These are phyloP conservation scores for Centruroides vittatus DNA, from an alignment of 1,140 invertebrate genomes.

Conservation along the genomic window DNA sequence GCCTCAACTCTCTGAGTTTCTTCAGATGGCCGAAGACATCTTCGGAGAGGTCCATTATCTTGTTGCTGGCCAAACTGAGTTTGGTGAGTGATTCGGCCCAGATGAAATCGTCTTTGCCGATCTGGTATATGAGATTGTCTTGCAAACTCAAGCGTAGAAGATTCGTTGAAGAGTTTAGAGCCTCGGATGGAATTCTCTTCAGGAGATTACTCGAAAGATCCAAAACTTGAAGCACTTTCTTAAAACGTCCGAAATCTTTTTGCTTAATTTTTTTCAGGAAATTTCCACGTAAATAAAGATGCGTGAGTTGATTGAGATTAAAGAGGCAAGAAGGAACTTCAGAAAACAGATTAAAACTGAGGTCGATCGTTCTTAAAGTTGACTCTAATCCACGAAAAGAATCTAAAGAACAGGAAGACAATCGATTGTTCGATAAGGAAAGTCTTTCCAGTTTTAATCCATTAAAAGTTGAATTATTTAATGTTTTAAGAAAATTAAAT, in stretches of 20 bases:
- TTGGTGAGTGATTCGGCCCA: slow-evolving; percentile 70
- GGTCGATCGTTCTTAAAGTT: slow-evolving; percentile 19
- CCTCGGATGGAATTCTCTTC: slow-evolving; percentile 47
- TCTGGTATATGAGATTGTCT: slow-evolving; percentile 64
- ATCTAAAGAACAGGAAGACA: slow-evolving; percentile 46
- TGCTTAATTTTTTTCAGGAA: slow-evolving; percentile 53
- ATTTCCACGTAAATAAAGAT: slow-evolving; percentile 70
- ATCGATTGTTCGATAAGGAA: slow-evolving; percentile 59
- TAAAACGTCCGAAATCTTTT: slow-evolving; percentile 64
- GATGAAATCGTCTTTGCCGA: slow-evolving; percentile 53
- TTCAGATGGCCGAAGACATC: slow-evolving; percentile 52
- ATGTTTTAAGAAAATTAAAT: slow-evolving; percentile 49
- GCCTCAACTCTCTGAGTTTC: slow-evolving; percentile 63
- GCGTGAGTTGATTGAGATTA: slow-evolving; percentile 49
- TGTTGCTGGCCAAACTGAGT: slow-evolving; percentile 67
- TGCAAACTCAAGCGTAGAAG: slow-evolving; percentile 70
- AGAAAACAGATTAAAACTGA: slow-evolving; percentile 29
- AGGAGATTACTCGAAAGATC: slow-evolving; percentile 67
- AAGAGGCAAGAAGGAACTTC: slow-evolving; percentile 34
- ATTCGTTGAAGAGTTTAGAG: slow-evolving; percentile 48
- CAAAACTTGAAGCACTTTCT: slow-evolving; percentile 50
- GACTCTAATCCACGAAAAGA: slow-evolving; percentile 43
- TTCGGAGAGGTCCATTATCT: slow-evolving; percentile 53
- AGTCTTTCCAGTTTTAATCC: slow-evolving; percentile 53
- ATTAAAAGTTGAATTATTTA: slow-evolving; percentile 48